Percentiles rank a stretch among this genome's conserved stretches.
Conservation (phyloP, 2,888 invertebrate genomes). For the Polymixis lichenea region DNA sequence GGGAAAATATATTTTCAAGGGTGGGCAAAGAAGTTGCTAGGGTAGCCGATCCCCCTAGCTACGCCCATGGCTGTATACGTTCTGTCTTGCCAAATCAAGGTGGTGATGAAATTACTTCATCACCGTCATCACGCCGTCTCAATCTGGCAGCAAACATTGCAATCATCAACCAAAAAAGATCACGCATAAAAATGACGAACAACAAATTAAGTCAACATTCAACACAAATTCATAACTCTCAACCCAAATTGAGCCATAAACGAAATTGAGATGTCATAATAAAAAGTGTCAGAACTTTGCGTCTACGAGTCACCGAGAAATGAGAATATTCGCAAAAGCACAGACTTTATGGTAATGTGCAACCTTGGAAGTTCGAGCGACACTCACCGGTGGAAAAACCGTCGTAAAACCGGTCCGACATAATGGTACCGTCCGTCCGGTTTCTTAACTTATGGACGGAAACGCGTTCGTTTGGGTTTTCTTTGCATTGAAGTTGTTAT, state of each 20-base stretch:
- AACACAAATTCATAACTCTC: slow-evolving; percentile 48
- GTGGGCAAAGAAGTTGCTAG: no score
- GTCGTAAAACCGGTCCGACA: slow-evolving; percentile 54
- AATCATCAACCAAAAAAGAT: slow-evolving; percentile 21
- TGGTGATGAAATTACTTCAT: not conserved
- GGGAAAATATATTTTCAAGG: no score
- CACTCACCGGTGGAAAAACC: slow-evolving; percentile 39
- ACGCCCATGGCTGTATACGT: not conserved
- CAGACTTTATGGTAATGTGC: slow-evolving; percentile 62
- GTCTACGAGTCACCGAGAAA: slow-evolving; percentile 31
- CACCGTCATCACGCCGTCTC: not conserved
- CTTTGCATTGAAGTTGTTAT: slow-evolving; percentile 35
- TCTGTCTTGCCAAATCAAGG: not conserved
- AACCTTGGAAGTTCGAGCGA: slow-evolving; percentile 56
- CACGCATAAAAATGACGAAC: slow-evolving; percentile 24
- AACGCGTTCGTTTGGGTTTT: slow-evolving; percentile 26
- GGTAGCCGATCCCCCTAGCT: no score
- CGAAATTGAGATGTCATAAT: slow-evolving; percentile 55
- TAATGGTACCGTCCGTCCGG: slow-evolving; percentile 49
- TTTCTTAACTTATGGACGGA: slow-evolving; percentile 49
- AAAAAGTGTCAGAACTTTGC: slow-evolving; percentile 57
- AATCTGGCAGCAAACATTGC: not conserved
- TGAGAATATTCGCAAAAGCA: slow-evolving; percentile 47
- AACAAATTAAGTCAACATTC: slow-evolving; percentile 45
- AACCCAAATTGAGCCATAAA: slow-evolving; percentile 59